Base-by-base conservation (phyloP, 2,113 vertebrate species). In the Hiodon alosoides region DNA sequence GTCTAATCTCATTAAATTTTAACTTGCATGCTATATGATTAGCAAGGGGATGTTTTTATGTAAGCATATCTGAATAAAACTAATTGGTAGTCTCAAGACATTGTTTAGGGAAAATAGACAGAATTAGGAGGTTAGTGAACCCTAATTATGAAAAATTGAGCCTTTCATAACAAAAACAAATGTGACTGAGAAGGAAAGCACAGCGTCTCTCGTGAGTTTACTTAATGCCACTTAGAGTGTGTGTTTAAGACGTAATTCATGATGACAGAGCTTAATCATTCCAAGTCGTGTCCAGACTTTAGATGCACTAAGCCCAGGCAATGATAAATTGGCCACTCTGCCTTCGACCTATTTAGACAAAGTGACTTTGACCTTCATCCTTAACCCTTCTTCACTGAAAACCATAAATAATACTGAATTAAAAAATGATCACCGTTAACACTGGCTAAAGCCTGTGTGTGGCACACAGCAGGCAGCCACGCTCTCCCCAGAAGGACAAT, bases 41-140 rank as follows among this genome's bases (percentile, higher is more conserved):
- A 31, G 31, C 31, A 31, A 31, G 31, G 31, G 31, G 31, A 31
- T 31, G 31, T 31, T 31, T 31, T 31, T 31, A 31, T 2, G 2
- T 31, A 31, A 31, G 31, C 31, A 31, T 31, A 31, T 31, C 31
- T 31, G 31, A 31, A 31, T 31, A 31, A 31, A 31, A 31, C 31
- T 31, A 31, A 31, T 31, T 31, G 31, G 31, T 31, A 31, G 31
- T 31, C 14, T 16, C 4, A 6, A 16, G 60, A 4, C 17, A 14
- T 62, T 62, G n/a, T n/a, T 14, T 16, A 10, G 13, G 62, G 48
- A 62, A 71, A 73, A 52, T 51, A 74, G 73, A 51, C 48, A 72
- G 66, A 72, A 61, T 55, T 78, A 60, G 10, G 47, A 10, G 76
- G 69, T 76, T 73, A 76, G 50, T 67, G 69, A 78, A 53, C 70